Conservation (phyloP, 2,113 vertebrate species). For the Cebus imitator region DNA sequence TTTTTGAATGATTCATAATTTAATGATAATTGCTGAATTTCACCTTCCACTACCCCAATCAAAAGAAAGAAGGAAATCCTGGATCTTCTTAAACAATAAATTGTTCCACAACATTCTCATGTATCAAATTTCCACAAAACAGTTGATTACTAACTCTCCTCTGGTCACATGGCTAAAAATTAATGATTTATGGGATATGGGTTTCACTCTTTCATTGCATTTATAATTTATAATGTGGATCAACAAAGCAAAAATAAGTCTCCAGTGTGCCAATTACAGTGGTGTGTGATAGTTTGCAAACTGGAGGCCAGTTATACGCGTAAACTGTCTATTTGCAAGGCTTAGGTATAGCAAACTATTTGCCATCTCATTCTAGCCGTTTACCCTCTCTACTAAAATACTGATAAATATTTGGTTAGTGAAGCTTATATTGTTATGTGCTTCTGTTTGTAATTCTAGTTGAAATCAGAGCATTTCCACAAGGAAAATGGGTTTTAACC, state of each 20-base stretch:
- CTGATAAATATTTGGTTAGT: neutral
- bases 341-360: neutral
- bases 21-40: constrained; percentile 47
- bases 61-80: constrained; percentile 4
- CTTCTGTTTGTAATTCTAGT: neutral
- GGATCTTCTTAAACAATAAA: constrained; percentile 18
- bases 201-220: neutral
- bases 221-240: constrained; percentile 30
- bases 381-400: neutral
- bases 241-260: neutral
- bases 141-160: neutral
- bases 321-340: neutral
- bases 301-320: neutral
- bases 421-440: neutral
- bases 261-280: neutral
- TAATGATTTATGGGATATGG: constrained; percentile 1
- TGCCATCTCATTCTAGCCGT: neutral
- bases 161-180: neutral
- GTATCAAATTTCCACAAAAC: neutral
- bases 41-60: neutral
- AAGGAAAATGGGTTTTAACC: neutral
- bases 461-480: neutral
- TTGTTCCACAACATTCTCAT: neutral
- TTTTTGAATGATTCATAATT: constrained; percentile 51
- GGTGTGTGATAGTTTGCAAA: neutral